Conservation (phyloP, 2,113 vertebrate genomes). For the Trematocara macrostoma region DNA sequence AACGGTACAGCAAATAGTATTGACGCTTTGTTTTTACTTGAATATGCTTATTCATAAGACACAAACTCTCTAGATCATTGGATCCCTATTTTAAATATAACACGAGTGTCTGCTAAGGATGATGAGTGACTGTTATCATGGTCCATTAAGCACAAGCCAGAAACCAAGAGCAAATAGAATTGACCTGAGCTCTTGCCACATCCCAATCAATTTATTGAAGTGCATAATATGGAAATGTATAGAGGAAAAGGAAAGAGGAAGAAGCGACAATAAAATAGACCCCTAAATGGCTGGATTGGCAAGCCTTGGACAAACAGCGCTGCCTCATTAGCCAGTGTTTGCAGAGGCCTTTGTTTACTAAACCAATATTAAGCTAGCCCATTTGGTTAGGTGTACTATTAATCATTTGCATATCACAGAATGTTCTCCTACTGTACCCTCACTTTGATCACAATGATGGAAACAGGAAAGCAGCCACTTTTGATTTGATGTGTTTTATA, state of each 20-base stretch:
- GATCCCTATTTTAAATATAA: conserved; percentile 39
- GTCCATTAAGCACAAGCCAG: conserved; percentile 40
- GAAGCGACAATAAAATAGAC: background rate
- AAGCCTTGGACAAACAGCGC: background rate
- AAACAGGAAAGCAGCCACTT: background rate
- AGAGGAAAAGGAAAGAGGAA: conserved; percentile 8
- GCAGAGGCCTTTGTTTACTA: background rate
- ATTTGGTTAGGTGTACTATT: background rate
- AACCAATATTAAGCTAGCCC: background rate
- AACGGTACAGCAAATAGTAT: background rate
- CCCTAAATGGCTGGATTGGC: background rate
- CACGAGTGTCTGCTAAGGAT: conserved; percentile 33
- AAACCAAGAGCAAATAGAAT: conserved; percentile 39
- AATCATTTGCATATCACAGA: background rate
- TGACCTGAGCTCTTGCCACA: conserved; percentile 22
- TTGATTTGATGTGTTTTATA: background rate
- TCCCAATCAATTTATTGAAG: conserved; percentile 29
- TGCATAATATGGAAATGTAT: conserved; percentile 12
- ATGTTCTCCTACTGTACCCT: background rate
- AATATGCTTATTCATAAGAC: conserved; percentile 19
- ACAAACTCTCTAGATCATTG: conserved; percentile 13
- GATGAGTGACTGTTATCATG: conserved; percentile 40
- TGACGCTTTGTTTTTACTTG: background rate
- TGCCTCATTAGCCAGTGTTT: conserved; percentile 17
- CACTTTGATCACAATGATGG: background rate